Base-by-base conservation (phyloP, 2,797 vertebrate genomes). In the Hephaestus fuliginosus region DNA sequence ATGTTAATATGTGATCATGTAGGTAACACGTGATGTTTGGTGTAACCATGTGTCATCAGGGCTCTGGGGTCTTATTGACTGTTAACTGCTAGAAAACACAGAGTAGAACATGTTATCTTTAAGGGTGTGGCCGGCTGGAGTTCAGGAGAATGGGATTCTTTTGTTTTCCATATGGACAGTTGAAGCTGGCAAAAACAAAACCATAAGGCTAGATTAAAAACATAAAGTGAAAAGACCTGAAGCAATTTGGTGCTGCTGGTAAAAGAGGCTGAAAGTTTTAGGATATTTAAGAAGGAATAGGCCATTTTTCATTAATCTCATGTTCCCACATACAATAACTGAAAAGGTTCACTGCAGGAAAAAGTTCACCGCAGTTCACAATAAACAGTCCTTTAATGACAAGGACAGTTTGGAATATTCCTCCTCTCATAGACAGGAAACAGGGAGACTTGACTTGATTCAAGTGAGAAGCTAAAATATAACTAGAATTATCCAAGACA, bases 121-220 rank as follows among this genome's bases (percentile, higher is more conserved):
- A 20, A 25, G 53, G 62, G 43, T n/a, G 69, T 13, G 55, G 53
- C 44, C 44, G 25, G 25, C 25, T 2, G 13, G 11, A 57, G 28
- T 6, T 30, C 14, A 17, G 2, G 8, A 20, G 4, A 48, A 44
- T 7, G 30, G 43, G 18, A 15, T 28, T 30, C 41, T 46, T 18
- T 39, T 49, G 33, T 70, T 75, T 53, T 53, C 30, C 62, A 30
- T 12, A 2, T 51, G 57, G 57, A 75, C 20, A 58, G 43, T 6
- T 51, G 18, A 48, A 25, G n/a, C 2, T 46, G 53, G 1, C 18
- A 48, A 64, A 43, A 77, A 64, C 20, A 46, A 68, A 57, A 48
- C 41, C 28, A 55, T 7, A 30, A 10, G 69, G 44, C 39, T 25
- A 33, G n/a, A 4, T 58, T 55, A 55, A 48, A 55, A 67, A 66